phyloP scores from a whole-genome alignment of 2,888 invertebrate species.

The Lycia hirtaria region DNA sequence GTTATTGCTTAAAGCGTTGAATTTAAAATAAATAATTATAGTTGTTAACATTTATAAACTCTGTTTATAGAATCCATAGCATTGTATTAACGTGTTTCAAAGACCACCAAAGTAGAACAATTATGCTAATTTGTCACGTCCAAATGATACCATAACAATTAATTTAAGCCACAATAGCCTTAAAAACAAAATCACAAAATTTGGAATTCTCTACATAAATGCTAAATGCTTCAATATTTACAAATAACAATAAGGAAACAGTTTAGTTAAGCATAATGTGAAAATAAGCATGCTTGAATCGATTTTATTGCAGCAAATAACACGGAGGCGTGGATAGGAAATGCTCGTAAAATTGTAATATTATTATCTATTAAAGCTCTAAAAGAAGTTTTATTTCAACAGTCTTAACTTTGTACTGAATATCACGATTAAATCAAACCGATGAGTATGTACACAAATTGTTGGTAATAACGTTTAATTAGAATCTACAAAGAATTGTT shows the following conservation, averaged over 20 bases:
- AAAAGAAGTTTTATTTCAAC: constrained; percentile 3
- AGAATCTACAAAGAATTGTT: too few species aligned
- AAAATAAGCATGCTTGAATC: constrained; percentile 27
- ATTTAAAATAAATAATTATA: too few species aligned
- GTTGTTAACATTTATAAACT: not conserved
- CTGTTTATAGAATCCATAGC: not conserved
- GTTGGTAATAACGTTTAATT: too few species aligned
- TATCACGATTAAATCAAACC: too few species aligned
- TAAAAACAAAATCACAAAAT: constrained; percentile 7
- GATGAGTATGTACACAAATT: too few species aligned
- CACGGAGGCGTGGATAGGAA: constrained; percentile 13
- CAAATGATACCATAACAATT: constrained; percentile 7
- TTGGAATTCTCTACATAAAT: not conserved
- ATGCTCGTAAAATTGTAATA: constrained; percentile 18
- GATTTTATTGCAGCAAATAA: constrained; percentile 23
- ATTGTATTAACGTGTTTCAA: not conserved
- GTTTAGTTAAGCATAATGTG: constrained; percentile 17
- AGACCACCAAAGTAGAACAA: constrained; percentile 7
- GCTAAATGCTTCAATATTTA: constrained; percentile 18
- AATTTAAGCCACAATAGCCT: constrained; percentile 1
- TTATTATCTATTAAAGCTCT: constrained; percentile 2
- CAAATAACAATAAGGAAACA: constrained; percentile 25
- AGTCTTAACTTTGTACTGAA: not conserved
- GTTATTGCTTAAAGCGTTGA: too few species aligned
- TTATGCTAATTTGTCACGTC: constrained; percentile 8